phyloP scores from a whole-genome alignment of 2,888 invertebrate genomes.

The Acleris cristana region DNA sequence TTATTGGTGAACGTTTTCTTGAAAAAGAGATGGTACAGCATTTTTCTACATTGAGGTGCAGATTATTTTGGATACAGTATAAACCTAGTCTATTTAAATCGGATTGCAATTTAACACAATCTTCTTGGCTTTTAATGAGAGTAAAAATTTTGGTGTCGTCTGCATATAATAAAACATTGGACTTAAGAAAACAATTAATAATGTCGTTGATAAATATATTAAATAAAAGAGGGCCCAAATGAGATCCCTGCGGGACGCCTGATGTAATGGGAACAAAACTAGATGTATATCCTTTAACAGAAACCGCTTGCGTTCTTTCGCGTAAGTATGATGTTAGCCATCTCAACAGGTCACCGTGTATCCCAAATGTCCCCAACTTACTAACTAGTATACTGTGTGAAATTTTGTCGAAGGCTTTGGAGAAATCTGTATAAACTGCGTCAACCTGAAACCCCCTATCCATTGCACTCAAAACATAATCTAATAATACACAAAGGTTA shows the following conservation, averaged over 20 bases:
- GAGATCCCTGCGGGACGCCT: slow-evolving; percentile 35
- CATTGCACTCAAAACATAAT: too few species aligned
- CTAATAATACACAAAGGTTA: neutral
- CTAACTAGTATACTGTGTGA: too few species aligned
- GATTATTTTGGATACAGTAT: neutral
- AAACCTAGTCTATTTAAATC: slow-evolving; percentile 3
- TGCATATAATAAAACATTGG: slow-evolving; percentile 34
- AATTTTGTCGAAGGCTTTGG: too few species aligned
- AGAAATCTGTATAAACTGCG: too few species aligned
- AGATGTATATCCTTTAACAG: neutral
- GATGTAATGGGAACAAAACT: slow-evolving; percentile 2
- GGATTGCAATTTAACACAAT: slow-evolving; percentile 12
- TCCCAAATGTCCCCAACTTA: too few species aligned
- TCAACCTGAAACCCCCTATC: too few species aligned
- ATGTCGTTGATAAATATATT: slow-evolving; percentile 38
- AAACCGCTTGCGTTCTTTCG: slow-evolving; percentile 1
- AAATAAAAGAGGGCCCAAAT: slow-evolving; percentile 37
- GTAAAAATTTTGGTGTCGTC: slow-evolving; percentile 38
- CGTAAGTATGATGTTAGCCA: neutral
- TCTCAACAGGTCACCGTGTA: neutral
- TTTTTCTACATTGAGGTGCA: slow-evolving; percentile 1
- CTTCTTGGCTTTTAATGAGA: neutral
- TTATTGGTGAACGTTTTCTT: neutral
- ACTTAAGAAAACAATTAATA: slow-evolving; percentile 20
- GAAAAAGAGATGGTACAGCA: neutral